Base-by-base conservation (phyloP, 2,797 vertebrate species). In the Lacerta bilineata region DNA sequence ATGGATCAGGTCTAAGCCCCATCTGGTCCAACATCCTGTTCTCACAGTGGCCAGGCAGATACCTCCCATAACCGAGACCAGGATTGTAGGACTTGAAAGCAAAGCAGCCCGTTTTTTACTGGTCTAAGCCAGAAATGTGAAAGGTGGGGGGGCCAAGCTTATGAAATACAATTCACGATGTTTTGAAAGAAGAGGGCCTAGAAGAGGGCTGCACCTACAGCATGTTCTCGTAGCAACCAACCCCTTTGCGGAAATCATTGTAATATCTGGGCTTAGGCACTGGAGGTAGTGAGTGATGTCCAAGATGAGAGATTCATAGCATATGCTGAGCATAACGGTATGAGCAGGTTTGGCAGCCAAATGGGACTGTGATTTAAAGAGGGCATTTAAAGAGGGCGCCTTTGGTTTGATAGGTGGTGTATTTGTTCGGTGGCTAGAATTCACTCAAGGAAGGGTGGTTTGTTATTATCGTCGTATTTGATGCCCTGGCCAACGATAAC, bases 341-440 rank as follows among this genome's bases (percentile, higher is more conserved):
- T 94, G 94, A 92, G 83, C 90, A 86, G 84, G 80, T 17, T 69
- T 87, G 89, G 76, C 78, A 95, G 93, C 94, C 93, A 95, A 84
- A 92, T 93, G 84, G 87, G 84, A 82, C 89, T 93, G 93, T 91
- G 94, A 94, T 95, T 96, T 94, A 95, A 95, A 94, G 85, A 94
- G 94, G 50, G 50, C 50, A 50, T 50, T 50, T 50, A 4, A 50
- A 50, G 50, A 50, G 50, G 91, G 91, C 64, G 94, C 92, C 85
- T 89, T 93, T 94, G 95, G 90, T 97, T 95, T 95, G 87, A 91
- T 95, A 94, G 94, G 93, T 93, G 85, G 89, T 91, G 46, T 95
- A 83, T 96, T 96, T 96, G 89, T 94, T 93, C 92, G 94, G 90
- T 94, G 95, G 92, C 93, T 94, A 80, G 61, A 93, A 87, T 90